Evolutionary conservation across 2,113 vertebrate species (phyloP), one percentile per base, ranked within the genome.

Genomic region (Daubentonia madagascariensis): DNA sequence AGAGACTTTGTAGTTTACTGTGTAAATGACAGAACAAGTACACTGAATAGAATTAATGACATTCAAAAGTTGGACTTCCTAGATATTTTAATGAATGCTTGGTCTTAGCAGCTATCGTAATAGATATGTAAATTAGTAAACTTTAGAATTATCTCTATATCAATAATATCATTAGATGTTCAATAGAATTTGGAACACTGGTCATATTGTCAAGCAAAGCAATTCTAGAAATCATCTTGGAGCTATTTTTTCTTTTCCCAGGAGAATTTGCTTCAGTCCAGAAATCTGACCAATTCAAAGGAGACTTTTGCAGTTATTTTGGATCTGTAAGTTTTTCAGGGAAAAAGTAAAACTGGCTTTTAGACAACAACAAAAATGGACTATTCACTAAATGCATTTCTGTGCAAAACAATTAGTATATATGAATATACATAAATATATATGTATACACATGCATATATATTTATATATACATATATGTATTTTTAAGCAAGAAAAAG

Each of bases 51-150:
- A 91, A 93, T 94, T 93, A 68, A 75, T 86, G 43, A 54, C 76
- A 23, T 76, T 97, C 8, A 88, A 65, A 85, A 75, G 54, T 40
- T 75, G 18, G 20, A 14, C 9, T 4, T 30, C 2, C 1, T 59
- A 78, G 25, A 85, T 85, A 83, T 79, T 96, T 87, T 86, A 95
- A 87, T 81, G 57, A 89, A 63, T 94, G 30, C 17, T 79, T 91
- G 10, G 2, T 85, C n/a, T 86, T 37, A 94, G 13, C 76, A 92
- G 16, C 28, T 93, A 80, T 63, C 88, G 50, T 85, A 78, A 79
- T 52, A 81, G 2, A 5, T 25, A 52, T 84, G 18, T 79, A 96
- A 93, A 89, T 18, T 59, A 20, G n/a, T 50, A 78, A 94, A 59
- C 16, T 61, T 76, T 84, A n/a, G 92, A 70, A 65, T 80, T 94